Evolutionary conservation across 2,797 vertebrate genomes (phyloP).

Genomic region (Halcyon leucocephala): DNA sequence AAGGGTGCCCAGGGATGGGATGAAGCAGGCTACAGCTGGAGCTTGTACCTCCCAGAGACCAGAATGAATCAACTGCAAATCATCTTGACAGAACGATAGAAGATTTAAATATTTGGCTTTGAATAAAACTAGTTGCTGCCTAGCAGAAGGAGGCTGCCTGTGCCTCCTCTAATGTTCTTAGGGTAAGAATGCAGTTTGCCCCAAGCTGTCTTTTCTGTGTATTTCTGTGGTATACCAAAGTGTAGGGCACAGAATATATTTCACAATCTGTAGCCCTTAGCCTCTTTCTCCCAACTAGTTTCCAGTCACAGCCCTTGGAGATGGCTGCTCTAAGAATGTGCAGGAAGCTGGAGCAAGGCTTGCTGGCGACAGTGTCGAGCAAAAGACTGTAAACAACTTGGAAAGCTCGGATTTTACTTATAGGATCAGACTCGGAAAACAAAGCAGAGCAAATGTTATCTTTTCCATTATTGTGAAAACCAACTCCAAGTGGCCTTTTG

Average conservation of each 20-base stretch:
- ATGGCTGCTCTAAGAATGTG: constrained; percentile 59
- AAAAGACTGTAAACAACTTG: constrained; percentile 70
- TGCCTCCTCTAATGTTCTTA: background rate
- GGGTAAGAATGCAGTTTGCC: background rate
- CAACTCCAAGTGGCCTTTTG: constrained; percentile 36
- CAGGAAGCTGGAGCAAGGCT: constrained; percentile 76
- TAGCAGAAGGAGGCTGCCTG: background rate
- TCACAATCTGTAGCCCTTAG: background rate
- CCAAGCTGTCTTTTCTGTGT: background rate
- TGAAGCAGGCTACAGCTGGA: background rate
- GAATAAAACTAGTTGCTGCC: background rate
- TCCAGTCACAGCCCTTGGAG: constrained; percentile 48
- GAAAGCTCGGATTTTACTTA: constrained; percentile 66
- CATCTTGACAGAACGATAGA: accelerated
- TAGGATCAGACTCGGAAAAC: constrained; percentile 51
- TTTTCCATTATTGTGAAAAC: constrained; percentile 54
- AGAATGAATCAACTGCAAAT: background rate
- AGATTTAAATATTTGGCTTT: background rate
- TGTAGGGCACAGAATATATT: background rate
- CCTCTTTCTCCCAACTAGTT: background rate
- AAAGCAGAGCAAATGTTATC: constrained; percentile 73
- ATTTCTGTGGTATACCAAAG: background rate
- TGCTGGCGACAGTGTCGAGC: constrained; percentile 39
- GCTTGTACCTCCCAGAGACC: background rate
- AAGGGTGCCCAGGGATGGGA: background rate